Conservation (phyloP, 2,797 vertebrate genomes). For the Macropodus opercularis region DNA sequence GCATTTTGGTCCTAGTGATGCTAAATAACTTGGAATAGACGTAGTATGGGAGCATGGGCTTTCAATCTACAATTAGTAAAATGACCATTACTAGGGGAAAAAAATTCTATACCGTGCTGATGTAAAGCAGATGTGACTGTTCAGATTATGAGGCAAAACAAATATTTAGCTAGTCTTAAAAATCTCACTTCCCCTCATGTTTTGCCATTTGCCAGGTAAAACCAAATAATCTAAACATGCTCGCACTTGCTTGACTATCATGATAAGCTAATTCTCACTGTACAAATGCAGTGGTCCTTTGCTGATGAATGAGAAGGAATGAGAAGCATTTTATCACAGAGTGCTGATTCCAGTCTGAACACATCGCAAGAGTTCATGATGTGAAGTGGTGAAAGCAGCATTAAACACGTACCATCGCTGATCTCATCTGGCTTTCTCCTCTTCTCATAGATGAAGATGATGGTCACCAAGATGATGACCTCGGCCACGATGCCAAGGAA, state of each 20-base stretch:
- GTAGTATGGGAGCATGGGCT: not conserved
- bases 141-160: too few relatives aligned
- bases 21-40: not conserved
- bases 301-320: not conserved
- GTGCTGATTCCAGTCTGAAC: not conserved
- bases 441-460: slow-evolving; percentile 99
- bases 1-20: not conserved
- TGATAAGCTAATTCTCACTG: not conserved
- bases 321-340: not conserved
- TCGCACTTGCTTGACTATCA: too few relatives aligned
- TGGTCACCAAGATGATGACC: slow-evolving; percentile 92
- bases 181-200: too few relatives aligned
- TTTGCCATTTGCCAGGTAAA: too few relatives aligned
- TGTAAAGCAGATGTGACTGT: too few relatives aligned
- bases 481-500: slow-evolving; percentile 97
- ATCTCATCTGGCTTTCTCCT: slow-evolving; percentile 95
- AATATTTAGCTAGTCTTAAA: too few relatives aligned
- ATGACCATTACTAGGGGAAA: too few relatives aligned
- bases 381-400: not conserved
- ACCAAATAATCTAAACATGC: too few relatives aligned
- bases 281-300: not conserved
- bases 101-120: too few relatives aligned
- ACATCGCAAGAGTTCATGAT: not conserved
- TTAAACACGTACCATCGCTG: slow-evolving; percentile 85
- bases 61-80: not conserved